Evolutionary conservation across 1,140 invertebrate genomes (phyloP).

Genomic region (Caerostris darwini): DNA sequence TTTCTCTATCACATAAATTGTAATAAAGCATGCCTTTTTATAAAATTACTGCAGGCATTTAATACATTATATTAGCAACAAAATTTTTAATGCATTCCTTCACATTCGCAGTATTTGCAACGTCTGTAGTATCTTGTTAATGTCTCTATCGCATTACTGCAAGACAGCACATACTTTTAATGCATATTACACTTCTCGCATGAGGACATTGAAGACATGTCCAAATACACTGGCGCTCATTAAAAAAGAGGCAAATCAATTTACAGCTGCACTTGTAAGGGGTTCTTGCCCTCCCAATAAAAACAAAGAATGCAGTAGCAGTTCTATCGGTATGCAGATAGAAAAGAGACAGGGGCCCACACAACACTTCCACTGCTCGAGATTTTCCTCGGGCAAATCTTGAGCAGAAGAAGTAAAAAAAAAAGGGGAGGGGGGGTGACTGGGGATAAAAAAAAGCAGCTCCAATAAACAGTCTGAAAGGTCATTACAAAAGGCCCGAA

Average conservation of each 20-base stretch:
- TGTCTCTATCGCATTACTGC: background rate
- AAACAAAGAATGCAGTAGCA: background rate
- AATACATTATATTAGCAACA: too few relatives aligned
- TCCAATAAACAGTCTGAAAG: conserved; percentile 69
- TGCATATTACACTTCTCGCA: background rate
- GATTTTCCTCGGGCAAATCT: background rate
- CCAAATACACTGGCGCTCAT: background rate
- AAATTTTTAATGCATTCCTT: background rate
- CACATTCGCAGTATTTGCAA: background rate
- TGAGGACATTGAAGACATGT: background rate
- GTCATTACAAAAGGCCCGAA: conserved; percentile 52
- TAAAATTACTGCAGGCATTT: too few relatives aligned
- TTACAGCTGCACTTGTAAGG: background rate
- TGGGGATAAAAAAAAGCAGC: background rate
- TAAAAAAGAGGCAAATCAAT: background rate
- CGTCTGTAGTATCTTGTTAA: background rate
- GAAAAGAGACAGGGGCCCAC: conserved; percentile 59
- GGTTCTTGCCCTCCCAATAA: background rate
- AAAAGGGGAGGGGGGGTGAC: background rate
- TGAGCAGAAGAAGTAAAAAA: background rate
- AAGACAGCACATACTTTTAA: background rate
- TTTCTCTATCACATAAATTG: too few relatives aligned
- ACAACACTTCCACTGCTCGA: background rate
- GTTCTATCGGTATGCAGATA: background rate
- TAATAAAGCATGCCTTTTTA: too few relatives aligned